phyloP scores from a whole-genome alignment of 1,140 invertebrate species.

The Cydia fagiglandana region DNA sequence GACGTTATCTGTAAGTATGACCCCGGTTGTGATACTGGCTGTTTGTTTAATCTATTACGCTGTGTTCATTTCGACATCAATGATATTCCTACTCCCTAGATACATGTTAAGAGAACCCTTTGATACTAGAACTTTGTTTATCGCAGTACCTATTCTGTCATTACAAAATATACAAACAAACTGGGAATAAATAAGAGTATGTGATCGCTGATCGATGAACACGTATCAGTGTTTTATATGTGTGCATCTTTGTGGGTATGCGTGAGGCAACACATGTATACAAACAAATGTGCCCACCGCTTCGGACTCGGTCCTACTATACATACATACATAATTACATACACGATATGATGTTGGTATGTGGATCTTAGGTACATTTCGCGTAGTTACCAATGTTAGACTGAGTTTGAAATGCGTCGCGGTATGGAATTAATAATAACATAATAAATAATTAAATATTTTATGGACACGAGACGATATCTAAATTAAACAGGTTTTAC shows the following conservation, averaged over 20 bases:
- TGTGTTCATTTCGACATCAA: slow-evolving; percentile 39
- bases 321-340: background rate
- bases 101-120: slow-evolving; percentile 40
- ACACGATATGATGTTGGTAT: background rate
- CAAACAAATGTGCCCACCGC: slow-evolving; percentile 22
- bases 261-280: slow-evolving; percentile 26
- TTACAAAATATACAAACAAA: slow-evolving; percentile 29
- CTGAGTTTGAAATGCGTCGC: background rate
- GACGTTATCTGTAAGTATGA: slow-evolving; percentile 77
- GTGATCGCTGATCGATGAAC: slow-evolving; percentile 21
- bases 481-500: background rate
- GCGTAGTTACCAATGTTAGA: slow-evolving; percentile 15
- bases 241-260: slow-evolving; percentile 20
- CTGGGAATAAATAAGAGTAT: slow-evolving; percentile 24
- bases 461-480: background rate
- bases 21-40: slow-evolving; percentile 65
- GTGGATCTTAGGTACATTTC: slow-evolving; percentile 15
- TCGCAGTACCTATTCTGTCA: slow-evolving; percentile 13
- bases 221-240: slow-evolving; percentile 4
- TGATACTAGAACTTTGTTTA: slow-evolving; percentile 17
- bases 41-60: slow-evolving; percentile 39
- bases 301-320: slow-evolving; percentile 2
- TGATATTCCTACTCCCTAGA: slow-evolving; percentile 47
- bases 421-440: background rate
- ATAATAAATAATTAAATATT: background rate